phyloP scores from a whole-genome alignment of 2,797 vertebrate genomes.

The Coreius guichenoti region DNA sequence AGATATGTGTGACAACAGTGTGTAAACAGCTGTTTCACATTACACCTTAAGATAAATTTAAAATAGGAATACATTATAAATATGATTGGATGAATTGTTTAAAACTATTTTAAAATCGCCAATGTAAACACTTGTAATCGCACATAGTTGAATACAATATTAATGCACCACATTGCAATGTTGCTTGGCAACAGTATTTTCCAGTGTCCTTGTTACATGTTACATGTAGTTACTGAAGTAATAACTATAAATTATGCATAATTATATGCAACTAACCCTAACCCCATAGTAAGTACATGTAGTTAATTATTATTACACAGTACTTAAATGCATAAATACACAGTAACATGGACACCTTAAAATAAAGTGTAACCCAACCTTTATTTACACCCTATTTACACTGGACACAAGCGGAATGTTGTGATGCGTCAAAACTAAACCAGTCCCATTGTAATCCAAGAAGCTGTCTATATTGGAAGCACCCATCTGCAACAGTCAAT shows the following conservation, averaged over 20 bases:
- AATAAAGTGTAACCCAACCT: background rate
- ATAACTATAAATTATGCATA: no score
- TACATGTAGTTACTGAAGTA: no score
- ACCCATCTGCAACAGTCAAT: background rate
- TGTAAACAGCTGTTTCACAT: background rate
- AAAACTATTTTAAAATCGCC: background rate
- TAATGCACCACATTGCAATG: background rate
- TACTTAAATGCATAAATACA: no score
- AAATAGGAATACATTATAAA: background rate
- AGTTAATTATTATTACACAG: no score
- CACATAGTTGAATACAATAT: background rate
- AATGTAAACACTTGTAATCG: background rate
- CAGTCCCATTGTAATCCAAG: background rate
- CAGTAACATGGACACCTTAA: no score
- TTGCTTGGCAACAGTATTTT: background rate
- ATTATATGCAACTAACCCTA: no score
- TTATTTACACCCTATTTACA: background rate
- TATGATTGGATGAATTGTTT: background rate
- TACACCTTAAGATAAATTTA: background rate
- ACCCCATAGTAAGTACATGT: no score
- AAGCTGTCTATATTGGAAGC: constrained; percentile 1
- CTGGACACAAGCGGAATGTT: background rate
- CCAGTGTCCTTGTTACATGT: no score
- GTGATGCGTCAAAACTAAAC: background rate
- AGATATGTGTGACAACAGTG: no score